Base-by-base conservation (phyloP, 2,888 invertebrate species). In the Apamea monoglypha region DNA sequence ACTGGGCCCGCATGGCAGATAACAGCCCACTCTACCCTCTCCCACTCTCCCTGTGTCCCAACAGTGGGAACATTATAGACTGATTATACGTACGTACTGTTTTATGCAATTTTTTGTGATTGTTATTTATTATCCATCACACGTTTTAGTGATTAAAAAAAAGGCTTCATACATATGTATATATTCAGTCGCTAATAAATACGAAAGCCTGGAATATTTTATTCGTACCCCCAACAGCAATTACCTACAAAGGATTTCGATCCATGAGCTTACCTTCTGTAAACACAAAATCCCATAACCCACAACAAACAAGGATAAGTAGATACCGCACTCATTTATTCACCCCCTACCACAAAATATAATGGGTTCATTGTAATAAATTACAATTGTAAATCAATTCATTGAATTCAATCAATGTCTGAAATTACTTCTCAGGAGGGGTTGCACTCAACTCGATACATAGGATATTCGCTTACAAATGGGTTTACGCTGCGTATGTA, bases 301-400 rank as follows among this genome's bases (percentile, higher is more conserved):
- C 36, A 79, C 53, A 71, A 78, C 68, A 63, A 40, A 69, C 61
- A 83, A 72, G 72, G 64, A 79, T 79, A 84, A 72, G 74, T 50
- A 75, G 61, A 86, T 83, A 40, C 69, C 56, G 67, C 59, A 63
- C 69, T 83, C 68, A 83, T 78, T 86, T 74, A 84, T 86, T 87
- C 84, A 78, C 47, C 64, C 67, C 79, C 63, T 67, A 56, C 78
- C 44, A 72, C 82, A 59, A 73, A 83, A 74, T 83, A 86, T 83
- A 84, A 84, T 86, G 74, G 74, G 64, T 88, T 82, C 89, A 81
- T 80, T 87, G 81, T 81, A 88, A 84, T 88, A 83, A 87, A 88
- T 88, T 88, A 87, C 87, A 85, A 88, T 87, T 88, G 85, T 88
- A 88, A 88, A 88, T 88, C 80, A 87, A 84, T 88, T 79, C 69